These are phyloP conservation scores for Miopithecus talapoin DNA, from an alignment of 2,797 vertebrate genomes.

Conservation along the genomic window DNA sequence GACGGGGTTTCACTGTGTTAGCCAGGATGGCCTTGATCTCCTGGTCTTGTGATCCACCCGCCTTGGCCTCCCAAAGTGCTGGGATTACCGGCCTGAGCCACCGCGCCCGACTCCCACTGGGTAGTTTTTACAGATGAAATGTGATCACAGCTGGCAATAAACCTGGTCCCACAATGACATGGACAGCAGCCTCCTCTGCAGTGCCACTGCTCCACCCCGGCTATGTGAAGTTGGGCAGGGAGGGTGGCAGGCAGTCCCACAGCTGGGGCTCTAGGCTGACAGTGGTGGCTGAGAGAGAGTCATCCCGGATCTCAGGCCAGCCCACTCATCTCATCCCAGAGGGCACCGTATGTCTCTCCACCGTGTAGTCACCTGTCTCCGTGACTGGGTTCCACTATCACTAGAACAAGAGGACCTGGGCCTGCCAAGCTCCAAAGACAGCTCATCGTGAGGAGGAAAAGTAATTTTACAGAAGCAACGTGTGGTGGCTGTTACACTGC, in stretches of 20 bases:
- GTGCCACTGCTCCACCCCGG: fast-evolving
- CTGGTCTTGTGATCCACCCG: too few species aligned
- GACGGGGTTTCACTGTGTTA: too few species aligned
- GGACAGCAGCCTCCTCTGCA: not conserved
- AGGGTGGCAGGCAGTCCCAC: too few species aligned
- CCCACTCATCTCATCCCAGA: not conserved
- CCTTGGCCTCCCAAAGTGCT: too few species aligned
- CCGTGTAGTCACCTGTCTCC: fast-evolving
- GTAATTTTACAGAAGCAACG: not conserved
- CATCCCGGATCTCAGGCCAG: not conserved
- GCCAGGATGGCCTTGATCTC: too few species aligned
- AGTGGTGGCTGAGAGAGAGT: too few species aligned
- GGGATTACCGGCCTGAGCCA: too few species aligned
- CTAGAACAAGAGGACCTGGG: not conserved
- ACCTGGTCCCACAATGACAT: not conserved
- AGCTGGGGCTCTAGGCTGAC: not conserved
- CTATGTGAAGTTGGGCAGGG: not conserved
- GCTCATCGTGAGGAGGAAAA: not conserved
- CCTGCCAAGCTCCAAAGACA: not conserved
- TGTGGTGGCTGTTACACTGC: fast-evolving
- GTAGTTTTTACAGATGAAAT: not conserved
- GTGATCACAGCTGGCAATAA: not conserved
- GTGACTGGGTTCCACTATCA: not conserved
- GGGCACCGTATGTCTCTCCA: fast-evolving
- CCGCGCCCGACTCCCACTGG: not conserved